Conservation (phyloP, 2,888 invertebrate genomes). For the Criorhina ranunculi region DNA sequence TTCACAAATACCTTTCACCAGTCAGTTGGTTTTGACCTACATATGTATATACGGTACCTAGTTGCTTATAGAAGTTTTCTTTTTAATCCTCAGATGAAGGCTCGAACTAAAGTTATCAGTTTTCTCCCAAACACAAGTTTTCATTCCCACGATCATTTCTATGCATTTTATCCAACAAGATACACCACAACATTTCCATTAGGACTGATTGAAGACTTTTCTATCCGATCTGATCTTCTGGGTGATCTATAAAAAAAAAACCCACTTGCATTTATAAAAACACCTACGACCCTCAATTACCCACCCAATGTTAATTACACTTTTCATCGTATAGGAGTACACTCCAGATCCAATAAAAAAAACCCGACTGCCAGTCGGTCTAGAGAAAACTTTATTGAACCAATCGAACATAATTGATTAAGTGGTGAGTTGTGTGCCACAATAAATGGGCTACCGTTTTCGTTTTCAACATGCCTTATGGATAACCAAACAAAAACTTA, state of each 20-base stretch:
- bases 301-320: constrained; percentile 38
- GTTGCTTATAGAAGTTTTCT: no score
- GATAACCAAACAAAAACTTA: constrained; percentile 1
- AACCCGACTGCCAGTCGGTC: constrained; percentile 1
- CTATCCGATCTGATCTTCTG: constrained; percentile 1
- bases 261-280: constrained; percentile 18
- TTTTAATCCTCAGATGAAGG: no score
- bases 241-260: not conserved
- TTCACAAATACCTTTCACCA: no score
- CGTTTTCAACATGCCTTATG: constrained; percentile 22
- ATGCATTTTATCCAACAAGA: no score
- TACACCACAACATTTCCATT: no score
- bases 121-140: no score
- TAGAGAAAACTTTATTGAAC: constrained; percentile 31
- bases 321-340: not conserved
- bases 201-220: no score
- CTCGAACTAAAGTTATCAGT: no score
- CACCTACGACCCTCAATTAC: constrained; percentile 34
- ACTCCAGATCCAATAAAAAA: constrained; percentile 30
- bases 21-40: no score
- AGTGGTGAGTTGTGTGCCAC: constrained; percentile 10
- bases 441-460: constrained; percentile 15
- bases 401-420: constrained; percentile 55
- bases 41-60: no score
- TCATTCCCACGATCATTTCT: no score